Conservation (phyloP, 1,140 invertebrate species). For the Sminthurinus signatus region DNA sequence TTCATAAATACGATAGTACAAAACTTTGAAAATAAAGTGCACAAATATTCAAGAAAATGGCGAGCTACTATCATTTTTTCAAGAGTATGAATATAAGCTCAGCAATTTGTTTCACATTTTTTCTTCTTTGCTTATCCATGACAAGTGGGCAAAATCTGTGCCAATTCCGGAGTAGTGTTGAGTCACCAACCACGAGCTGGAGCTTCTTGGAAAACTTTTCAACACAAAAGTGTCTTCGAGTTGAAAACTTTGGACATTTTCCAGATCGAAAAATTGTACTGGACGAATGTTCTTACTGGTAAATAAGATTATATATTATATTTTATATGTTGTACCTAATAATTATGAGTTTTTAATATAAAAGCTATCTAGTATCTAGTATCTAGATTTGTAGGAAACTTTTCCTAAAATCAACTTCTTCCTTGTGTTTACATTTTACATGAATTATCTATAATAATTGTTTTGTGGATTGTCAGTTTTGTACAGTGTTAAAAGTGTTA, state of each 20-base stretch:
- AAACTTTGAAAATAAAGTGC: not conserved
- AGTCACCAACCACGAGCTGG: not conserved
- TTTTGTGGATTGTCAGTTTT: too few species aligned
- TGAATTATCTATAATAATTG: not conserved
- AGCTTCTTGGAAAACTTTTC: slow-evolving; percentile 34
- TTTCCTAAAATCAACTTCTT: not conserved
- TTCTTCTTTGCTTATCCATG: not conserved
- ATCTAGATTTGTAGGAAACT: not conserved
- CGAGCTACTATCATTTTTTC: not conserved
- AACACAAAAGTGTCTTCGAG: slow-evolving; percentile 28
- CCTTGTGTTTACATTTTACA: not conserved
- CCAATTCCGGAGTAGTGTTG: not conserved
- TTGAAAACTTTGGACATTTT: slow-evolving; percentile 22
- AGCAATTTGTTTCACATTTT: not conserved
- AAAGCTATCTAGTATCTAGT: not conserved
- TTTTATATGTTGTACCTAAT: not conserved
- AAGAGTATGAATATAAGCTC: too few species aligned
- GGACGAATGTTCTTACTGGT: slow-evolving; percentile 34
- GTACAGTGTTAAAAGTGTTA: too few species aligned
- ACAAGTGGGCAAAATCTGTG: slow-evolving; percentile 21
- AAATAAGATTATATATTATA: slow-evolving; percentile 3
- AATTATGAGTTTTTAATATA: not conserved
- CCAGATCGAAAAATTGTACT: slow-evolving; percentile 26
- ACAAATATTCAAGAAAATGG: not conserved
- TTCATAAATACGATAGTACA: too few species aligned